phyloP scores from a whole-genome alignment of 2,888 invertebrate species.

The Melitaea athalia region DNA sequence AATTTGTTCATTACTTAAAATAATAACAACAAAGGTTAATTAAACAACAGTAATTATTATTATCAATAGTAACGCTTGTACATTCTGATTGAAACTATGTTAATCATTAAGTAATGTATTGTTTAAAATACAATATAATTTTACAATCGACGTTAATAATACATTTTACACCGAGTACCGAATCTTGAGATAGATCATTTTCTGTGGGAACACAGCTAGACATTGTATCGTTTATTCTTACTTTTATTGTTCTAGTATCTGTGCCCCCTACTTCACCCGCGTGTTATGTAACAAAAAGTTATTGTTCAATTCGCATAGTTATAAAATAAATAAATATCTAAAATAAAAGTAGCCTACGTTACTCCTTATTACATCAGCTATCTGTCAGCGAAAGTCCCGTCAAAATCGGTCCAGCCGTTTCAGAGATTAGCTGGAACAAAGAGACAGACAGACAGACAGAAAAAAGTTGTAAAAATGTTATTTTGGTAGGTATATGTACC shows the following conservation, averaged over 20 bases:
- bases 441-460: too few relatives aligned
- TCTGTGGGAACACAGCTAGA: constrained; percentile 11
- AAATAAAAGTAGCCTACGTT: too few relatives aligned
- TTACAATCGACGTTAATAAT: background rate
- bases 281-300: constrained; percentile 27
- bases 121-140: background rate
- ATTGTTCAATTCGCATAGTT: too few relatives aligned
- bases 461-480: too few relatives aligned
- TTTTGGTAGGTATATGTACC: too few relatives aligned
- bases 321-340: too few relatives aligned
- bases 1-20: background rate
- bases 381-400: too few relatives aligned
- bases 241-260: constrained; percentile 29
- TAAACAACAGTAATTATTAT: background rate
- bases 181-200: constrained; percentile 33
- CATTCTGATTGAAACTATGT: background rate
- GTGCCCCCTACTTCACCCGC: too few relatives aligned
- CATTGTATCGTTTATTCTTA: constrained; percentile 20
- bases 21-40: background rate
- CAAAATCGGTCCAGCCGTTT: too few relatives aligned
- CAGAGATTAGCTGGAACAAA: too few relatives aligned
- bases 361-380: too few relatives aligned
- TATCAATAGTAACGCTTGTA: background rate
- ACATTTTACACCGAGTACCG: constrained; percentile 24
- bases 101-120: background rate